A percentile compares a stretch with the other conserved stretches of the same genome.
Evolutionary conservation across 2,797 vertebrate genomes (phyloP).

Genomic region (Sebastes diaconus): DNA sequence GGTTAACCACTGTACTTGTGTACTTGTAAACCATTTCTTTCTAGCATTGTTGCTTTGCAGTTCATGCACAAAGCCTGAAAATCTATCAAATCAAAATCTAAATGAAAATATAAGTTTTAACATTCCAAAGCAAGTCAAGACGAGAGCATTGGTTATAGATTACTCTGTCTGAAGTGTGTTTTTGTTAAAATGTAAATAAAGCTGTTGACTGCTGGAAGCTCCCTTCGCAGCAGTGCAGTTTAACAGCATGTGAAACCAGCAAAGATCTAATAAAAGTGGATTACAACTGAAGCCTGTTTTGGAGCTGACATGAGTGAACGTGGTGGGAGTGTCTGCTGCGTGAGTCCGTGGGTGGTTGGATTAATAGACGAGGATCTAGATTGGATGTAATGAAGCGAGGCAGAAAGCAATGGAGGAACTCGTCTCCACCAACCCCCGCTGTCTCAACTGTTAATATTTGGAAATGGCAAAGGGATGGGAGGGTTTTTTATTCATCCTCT

Average conservation of each 20-base stretch:
- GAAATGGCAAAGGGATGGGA: constrained; percentile 23
- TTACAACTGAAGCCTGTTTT: constrained; percentile 14
- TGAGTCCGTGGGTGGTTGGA: constrained; percentile 33
- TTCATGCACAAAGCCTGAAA: not conserved
- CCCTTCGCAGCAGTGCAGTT: not conserved
- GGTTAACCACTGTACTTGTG: no score
- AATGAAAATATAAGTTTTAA: not conserved
- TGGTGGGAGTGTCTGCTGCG: not conserved
- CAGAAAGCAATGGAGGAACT: constrained; percentile 31
- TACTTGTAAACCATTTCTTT: not conserved
- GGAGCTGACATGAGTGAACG: constrained; percentile 10
- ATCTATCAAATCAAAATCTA: not conserved
- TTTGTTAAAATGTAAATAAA: constrained; percentile 6
- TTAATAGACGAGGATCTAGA: constrained; percentile 61
- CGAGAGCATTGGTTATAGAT: not conserved
- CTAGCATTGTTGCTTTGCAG: not conserved
- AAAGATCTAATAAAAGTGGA: constrained; percentile 6
- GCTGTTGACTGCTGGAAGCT: not conserved
- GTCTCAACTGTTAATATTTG: constrained; percentile 58
- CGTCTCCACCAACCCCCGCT: constrained; percentile 22
- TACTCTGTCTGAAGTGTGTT: not conserved
- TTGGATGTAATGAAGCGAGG: constrained; percentile 68
- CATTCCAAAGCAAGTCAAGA: not conserved
- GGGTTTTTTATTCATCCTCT: not conserved
- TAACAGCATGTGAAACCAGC: not conserved